These are phyloP conservation scores for Malthinus flaveolus DNA, from an alignment of 2,888 invertebrate genomes.

Conservation along the genomic window DNA sequence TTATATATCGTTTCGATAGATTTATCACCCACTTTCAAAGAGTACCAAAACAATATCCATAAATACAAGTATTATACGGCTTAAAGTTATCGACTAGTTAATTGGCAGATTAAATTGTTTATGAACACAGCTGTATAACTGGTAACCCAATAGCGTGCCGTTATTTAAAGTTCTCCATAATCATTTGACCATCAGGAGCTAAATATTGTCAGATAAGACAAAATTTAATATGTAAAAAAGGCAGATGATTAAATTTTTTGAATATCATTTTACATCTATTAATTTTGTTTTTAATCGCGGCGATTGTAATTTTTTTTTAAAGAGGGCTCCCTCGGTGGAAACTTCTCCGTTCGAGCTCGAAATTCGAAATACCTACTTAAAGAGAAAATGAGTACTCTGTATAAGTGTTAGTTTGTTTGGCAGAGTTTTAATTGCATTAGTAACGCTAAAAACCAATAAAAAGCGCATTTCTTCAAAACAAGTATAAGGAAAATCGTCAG, in stretches of 20 bases:
- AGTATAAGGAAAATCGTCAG: conserved; percentile 21
- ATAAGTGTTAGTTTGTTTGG: no score
- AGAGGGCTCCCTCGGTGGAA: no score
- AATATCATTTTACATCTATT: conserved; percentile 20
- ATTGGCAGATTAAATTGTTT: conserved; percentile 49
- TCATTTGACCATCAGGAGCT: conserved; percentile 30
- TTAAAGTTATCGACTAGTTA: conserved; percentile 46
- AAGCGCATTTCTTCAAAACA: no score
- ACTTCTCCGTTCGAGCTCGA: no score
- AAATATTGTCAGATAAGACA: conserved; percentile 18
- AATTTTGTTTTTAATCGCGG: conserved; percentile 3
- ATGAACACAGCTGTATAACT: conserved; percentile 45
- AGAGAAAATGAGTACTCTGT: no score
- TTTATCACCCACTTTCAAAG: conserved; percentile 41
- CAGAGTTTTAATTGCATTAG: no score
- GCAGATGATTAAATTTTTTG: conserved; percentile 10
- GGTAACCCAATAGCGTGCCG: conserved; percentile 44
- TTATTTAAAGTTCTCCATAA: conserved; percentile 30
- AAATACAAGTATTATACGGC: conserved; percentile 38
- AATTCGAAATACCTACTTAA: no score
- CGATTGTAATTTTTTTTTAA: no score
- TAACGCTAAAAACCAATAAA: no score
- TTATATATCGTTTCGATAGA: conserved; percentile 39
- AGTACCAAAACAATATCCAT: conserved; percentile 41
- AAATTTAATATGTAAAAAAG: conserved; percentile 13